Evolutionary conservation across 2,797 vertebrate genomes (phyloP).

Genomic region (Gambusia yucatana): DNA sequence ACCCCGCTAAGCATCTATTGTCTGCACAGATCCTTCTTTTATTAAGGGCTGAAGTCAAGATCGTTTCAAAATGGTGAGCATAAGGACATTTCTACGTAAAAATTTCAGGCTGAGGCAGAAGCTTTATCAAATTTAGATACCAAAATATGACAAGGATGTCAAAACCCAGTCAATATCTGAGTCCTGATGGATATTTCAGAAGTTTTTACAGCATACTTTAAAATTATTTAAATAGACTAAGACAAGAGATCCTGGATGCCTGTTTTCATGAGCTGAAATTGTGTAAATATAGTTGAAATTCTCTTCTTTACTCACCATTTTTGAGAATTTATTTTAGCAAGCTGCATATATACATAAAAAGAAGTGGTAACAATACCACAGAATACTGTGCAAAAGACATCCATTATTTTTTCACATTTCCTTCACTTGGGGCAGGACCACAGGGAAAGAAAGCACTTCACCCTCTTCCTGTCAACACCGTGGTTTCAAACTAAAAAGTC

Average conservation of each 20-base stretch:
- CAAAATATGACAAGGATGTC: slow-evolving; percentile 36
- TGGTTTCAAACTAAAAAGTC: too few relatives aligned
- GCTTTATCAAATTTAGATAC: slow-evolving; percentile 47
- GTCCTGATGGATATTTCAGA: not conserved
- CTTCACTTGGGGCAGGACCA: not conserved
- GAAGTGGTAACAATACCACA: not conserved
- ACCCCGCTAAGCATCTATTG: slow-evolving; percentile 28
- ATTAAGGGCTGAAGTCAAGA: slow-evolving; percentile 61
- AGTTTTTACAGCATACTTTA: not conserved
- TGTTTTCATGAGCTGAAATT: not conserved
- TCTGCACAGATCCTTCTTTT: slow-evolving; percentile 38
- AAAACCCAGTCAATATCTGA: slow-evolving; percentile 13
- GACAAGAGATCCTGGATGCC: not conserved
- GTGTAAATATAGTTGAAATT: not conserved
- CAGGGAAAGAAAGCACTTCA: not conserved
- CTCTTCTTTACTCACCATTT: not conserved
- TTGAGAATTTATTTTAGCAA: not conserved
- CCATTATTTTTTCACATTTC: not conserved
- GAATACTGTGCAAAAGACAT: not conserved
- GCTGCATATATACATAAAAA: not conserved
- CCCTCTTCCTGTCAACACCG: not conserved
- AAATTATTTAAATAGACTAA: not conserved
- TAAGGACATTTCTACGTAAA: slow-evolving; percentile 47
- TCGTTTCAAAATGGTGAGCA: slow-evolving; percentile 60
- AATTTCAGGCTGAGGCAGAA: slow-evolving; percentile 22